A percentile compares a stretch with the other conserved stretches of the same genome.
Evolutionary conservation across 2,113 vertebrate genomes (phyloP).

Genomic region (Numenius arquata): DNA sequence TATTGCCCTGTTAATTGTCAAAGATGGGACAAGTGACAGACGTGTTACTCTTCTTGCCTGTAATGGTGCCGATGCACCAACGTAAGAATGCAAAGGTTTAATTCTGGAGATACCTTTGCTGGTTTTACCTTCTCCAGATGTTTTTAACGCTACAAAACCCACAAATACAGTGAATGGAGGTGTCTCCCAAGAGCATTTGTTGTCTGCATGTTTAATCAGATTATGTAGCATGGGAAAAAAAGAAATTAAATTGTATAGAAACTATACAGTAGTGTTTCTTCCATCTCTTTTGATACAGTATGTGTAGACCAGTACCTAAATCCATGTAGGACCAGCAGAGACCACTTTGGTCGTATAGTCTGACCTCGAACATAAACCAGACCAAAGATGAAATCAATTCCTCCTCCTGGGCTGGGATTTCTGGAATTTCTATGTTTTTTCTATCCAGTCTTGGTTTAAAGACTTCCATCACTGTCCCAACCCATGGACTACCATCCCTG

Average conservation of each 20-base stretch:
- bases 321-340: neutral
- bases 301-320: neutral
- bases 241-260: neutral
- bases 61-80: too few species aligned
- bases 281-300: neutral
- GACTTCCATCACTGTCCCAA: neutral
- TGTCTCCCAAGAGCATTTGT: neutral
- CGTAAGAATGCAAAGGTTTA: neutral
- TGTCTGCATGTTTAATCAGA: neutral
- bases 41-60: neutral
- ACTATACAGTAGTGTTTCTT: too few species aligned
- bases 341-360: neutral
- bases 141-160: neutral
- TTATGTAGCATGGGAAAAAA: neutral
- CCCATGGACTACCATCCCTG: rapidly evolving
- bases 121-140: neutral
- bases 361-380: neutral
- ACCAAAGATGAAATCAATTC: neutral
- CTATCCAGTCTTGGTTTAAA: neutral
- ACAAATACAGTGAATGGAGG: neutral
- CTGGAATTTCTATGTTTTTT: neutral
- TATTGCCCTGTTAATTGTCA: neutral
- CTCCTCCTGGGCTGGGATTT: neutral
- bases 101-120: neutral
- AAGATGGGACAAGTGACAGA: neutral